Evolutionary conservation across 2,888 invertebrate genomes (phyloP).

Genomic region (Nebria salina): DNA sequence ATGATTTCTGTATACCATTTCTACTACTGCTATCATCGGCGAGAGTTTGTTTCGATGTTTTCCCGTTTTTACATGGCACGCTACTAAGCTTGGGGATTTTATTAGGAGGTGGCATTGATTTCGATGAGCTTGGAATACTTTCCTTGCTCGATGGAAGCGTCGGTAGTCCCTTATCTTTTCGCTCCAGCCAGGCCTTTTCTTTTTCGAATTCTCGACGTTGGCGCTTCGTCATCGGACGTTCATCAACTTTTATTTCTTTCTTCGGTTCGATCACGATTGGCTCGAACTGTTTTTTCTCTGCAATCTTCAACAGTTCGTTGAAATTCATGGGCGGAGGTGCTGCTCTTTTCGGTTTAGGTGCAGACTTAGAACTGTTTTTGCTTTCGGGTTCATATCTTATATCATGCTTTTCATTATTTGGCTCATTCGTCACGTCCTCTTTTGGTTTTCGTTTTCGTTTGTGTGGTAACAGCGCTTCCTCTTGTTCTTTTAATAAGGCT

Average conservation of each 20-base stretch:
- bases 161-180: constrained; percentile 59
- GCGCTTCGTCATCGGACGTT: constrained; percentile 81
- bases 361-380: constrained; percentile 58
- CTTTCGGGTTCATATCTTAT: constrained; percentile 58
- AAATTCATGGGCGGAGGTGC: constrained; percentile 83
- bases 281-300: constrained; percentile 84
- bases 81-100: constrained; percentile 52
- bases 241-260: constrained; percentile 66
- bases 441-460: constrained; percentile 68
- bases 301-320: constrained; percentile 79
- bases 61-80: constrained; percentile 43
- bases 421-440: constrained; percentile 55
- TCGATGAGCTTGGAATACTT: constrained; percentile 36
- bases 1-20: neutral
- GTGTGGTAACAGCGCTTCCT: constrained; percentile 77
- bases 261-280: constrained; percentile 73
- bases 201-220: constrained; percentile 80
- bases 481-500: constrained; percentile 75
- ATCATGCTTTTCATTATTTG: constrained; percentile 60
- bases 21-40: constrained; percentile 31
- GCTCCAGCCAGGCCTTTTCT: constrained; percentile 73
- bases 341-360: constrained; percentile 66
- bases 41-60: constrained; percentile 48
- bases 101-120: constrained; percentile 49
- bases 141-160: constrained; percentile 54